Percentiles rank a stretch among this genome's conserved stretches.
phyloP scores from a whole-genome alignment of 2,113 vertebrate genomes.

The Ophthalmolycus amberensis region DNA sequence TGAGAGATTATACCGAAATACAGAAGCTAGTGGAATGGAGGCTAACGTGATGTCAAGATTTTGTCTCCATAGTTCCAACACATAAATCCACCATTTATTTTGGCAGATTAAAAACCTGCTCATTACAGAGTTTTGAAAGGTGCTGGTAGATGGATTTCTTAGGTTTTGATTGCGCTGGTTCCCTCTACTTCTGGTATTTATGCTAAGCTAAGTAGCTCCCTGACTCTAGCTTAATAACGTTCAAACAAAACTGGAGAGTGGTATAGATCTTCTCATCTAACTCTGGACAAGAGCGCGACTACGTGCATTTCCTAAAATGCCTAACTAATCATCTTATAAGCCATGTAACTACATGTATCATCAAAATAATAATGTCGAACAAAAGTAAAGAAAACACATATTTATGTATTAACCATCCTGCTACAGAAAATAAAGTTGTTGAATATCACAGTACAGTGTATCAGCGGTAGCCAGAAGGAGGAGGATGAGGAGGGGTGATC shows the following conservation, averaged over 20 bases:
- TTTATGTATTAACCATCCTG: not conserved
- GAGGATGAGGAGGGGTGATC: conserved; percentile 25
- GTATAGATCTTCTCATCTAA: too few species aligned
- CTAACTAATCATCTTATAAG: not conserved
- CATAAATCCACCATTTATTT: not conserved
- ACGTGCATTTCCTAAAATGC: not conserved
- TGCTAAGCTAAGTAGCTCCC: not conserved
- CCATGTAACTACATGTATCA: not conserved
- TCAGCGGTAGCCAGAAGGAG: conserved; percentile 1
- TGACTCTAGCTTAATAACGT: not conserved
- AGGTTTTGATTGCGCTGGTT: not conserved
- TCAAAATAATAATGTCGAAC: not conserved
- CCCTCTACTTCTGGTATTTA: not conserved
- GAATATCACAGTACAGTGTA: conserved; percentile 3
- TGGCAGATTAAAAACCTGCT: not conserved
- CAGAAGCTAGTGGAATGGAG: not conserved
- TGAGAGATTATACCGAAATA: not conserved
- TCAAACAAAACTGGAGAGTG: not conserved
- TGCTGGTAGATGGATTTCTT: not conserved
- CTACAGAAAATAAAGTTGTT: conserved; percentile 6
- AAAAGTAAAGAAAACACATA: not conserved
- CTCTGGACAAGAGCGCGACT: not conserved
- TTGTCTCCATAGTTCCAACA: not conserved
- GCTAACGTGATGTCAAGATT: not conserved
- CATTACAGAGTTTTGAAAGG: not conserved